These are phyloP conservation scores for Dromococcyx pavoninus DNA, from an alignment of 2,797 vertebrate genomes.

Conservation along the genomic window DNA sequence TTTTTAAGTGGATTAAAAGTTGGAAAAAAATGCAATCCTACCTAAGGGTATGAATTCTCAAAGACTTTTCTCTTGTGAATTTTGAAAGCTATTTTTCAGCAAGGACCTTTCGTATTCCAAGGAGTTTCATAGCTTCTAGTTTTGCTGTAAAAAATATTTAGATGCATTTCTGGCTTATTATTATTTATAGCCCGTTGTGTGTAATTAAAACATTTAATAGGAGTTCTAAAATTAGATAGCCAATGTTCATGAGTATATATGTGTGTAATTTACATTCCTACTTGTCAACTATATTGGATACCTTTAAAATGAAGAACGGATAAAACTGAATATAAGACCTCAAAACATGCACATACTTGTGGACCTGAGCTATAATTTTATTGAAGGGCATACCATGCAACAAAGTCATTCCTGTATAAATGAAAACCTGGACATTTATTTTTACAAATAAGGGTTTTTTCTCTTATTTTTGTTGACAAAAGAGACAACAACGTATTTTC, in stretches of 20 bases:
- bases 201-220: conserved; percentile 58
- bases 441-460: conserved; percentile 49
- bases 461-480: conserved; percentile 30
- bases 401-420: conserved; percentile 65
- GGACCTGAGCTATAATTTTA: conserved; percentile 60
- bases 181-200: conserved; percentile 57
- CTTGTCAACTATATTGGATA: conserved; percentile 15
- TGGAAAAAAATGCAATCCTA: not conserved
- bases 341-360: conserved; percentile 25
- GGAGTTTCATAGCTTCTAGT: conserved; percentile 21
- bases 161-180: conserved; percentile 51
- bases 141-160: conserved; percentile 9
- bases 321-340: conserved; percentile 29
- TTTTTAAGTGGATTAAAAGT: conserved; percentile 41
- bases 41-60: conserved; percentile 32
- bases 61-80: conserved; percentile 29
- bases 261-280: conserved; percentile 46
- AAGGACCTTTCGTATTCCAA: not conserved
- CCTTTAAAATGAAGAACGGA: conserved; percentile 50
- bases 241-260: not conserved
- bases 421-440: conserved; percentile 67
- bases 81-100: conserved; percentile 30
- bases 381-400: conserved; percentile 55
- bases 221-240: conserved; percentile 47
- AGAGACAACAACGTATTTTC: conserved; percentile 54